Evolutionary conservation across 2,888 invertebrate species (phyloP), one percentile per base, ranked within the genome.

Genomic region (Eilema caniola): DNA sequence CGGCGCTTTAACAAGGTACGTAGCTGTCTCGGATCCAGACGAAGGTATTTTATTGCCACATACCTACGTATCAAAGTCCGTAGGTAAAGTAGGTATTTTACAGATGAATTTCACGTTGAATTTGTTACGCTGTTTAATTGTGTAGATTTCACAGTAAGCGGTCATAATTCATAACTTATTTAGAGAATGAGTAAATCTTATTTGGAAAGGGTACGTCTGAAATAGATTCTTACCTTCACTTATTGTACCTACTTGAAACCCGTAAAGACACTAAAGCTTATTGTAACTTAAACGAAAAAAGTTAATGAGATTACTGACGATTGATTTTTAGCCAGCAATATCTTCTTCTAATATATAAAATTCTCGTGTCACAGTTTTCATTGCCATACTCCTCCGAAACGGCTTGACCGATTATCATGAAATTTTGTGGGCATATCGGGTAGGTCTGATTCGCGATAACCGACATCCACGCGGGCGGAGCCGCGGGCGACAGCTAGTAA

Each of bases 41-140:
- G 80, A 79, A 83, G 83, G 83, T 85, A 85, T 86, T 85, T 83
- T 81, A 85, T 82, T 85, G 79, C 78, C 73, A 77, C 77, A 79
- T 82, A 79, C 80, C 81, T 78, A 75, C 75, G 70, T 74, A 70
- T 77, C 78, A 78, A 75, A 71, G 70, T 78, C 53, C 64, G 56
- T 63, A 73, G 74, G 72, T 79, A 76, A 77, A 78, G 75, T 78
- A 75, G 78, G 78, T 78, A 82, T 81, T 78, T 77, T 75, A 75
- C 75, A 79, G 76, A 82, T 77, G 76, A 79, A 80, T 81, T 82
- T 79, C 68, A 70, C 74, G 62, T 73, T 70, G 10, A 67, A 61
- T 57, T 62, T 66, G 53, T 20, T 14, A 56, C n/a, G 33, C 16
- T 67, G 28, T 71, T 63, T 66, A 70, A 70, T 67, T 53, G 63